A percentile compares a stretch with the other conserved stretches of the same genome.
These are phyloP conservation scores for Eubasilissa splendida DNA, from an alignment of 2,888 invertebrate species.

Conservation along the genomic window DNA sequence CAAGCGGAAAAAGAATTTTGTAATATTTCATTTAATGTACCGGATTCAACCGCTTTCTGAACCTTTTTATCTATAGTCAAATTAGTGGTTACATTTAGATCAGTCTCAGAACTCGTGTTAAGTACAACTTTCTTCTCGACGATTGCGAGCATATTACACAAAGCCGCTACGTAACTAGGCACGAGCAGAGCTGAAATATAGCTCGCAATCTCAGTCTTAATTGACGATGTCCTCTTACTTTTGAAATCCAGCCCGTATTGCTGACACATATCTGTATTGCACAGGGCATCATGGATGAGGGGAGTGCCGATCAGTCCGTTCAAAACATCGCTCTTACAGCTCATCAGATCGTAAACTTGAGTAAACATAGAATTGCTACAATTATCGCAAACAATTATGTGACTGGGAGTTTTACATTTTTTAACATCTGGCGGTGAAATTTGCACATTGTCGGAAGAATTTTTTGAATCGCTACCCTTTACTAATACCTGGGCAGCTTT, in stretches of 20 bases:
- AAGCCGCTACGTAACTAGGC: slow-evolving; percentile 80
- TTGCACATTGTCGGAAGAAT: slow-evolving; percentile 71
- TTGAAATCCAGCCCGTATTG: slow-evolving; percentile 76
- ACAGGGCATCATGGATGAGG: slow-evolving; percentile 76
- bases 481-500: slow-evolving; percentile 91
- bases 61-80: slow-evolving; percentile 67
- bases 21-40: slow-evolving; percentile 60
- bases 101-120: slow-evolving; percentile 75
- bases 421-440: slow-evolving; percentile 67
- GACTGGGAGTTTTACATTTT: slow-evolving; percentile 82
- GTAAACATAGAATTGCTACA: slow-evolving; percentile 82
- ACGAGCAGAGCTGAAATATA: slow-evolving; percentile 78
- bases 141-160: slow-evolving; percentile 84
- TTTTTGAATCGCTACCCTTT: slow-evolving; percentile 78
- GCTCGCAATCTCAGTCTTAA: slow-evolving; percentile 70
- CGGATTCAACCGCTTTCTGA: slow-evolving; percentile 64
- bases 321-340: slow-evolving; percentile 78
- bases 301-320: slow-evolving; percentile 75
- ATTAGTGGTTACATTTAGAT: slow-evolving; percentile 69
- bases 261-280: slow-evolving; percentile 75
- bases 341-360: slow-evolving; percentile 81
- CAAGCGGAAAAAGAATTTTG: slow-evolving; percentile 57
- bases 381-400: slow-evolving; percentile 81
- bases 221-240: slow-evolving; percentile 72
- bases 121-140: slow-evolving; percentile 78